phyloP scores from a whole-genome alignment of 1,140 invertebrate genomes.

The Ruditapes philippinarum region DNA sequence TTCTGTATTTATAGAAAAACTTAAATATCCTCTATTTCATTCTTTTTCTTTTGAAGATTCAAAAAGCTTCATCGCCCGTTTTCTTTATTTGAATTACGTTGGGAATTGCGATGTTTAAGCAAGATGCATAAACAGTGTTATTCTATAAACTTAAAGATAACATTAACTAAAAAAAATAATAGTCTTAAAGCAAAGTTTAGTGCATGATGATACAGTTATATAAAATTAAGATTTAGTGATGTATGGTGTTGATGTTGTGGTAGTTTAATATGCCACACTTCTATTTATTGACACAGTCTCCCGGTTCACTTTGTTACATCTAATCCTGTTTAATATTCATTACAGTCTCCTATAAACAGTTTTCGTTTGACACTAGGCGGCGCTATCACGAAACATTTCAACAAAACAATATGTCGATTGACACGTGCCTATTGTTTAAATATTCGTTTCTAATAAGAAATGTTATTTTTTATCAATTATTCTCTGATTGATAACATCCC shows the following conservation, averaged over 20 bases:
- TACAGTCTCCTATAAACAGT: conserved; percentile 31
- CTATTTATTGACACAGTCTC: not conserved
- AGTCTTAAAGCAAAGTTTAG: too few species aligned
- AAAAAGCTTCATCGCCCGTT: too few species aligned
- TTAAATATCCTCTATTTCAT: too few species aligned
- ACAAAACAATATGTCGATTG: conserved; percentile 6
- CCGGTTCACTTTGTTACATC: not conserved
- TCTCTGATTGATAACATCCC: conserved; percentile 32
- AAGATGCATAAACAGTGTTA: too few species aligned
- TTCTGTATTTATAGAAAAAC: too few species aligned
- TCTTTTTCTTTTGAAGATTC: too few species aligned
- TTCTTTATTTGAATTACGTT: too few species aligned
- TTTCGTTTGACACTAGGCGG: not conserved
- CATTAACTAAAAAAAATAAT: too few species aligned
- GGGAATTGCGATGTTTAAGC: too few species aligned
- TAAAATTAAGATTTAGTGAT: too few species aligned
- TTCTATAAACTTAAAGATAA: too few species aligned
- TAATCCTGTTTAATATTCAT: conserved; percentile 67
- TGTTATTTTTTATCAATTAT: conserved; percentile 45
- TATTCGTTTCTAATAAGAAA: conserved; percentile 31
- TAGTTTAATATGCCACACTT: not conserved
- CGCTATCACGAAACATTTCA: not conserved
- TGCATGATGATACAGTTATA: too few species aligned
- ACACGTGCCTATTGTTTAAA: conserved; percentile 52
- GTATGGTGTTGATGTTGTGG: not conserved